Evolutionary conservation across 2,888 invertebrate species (phyloP).

Genomic region (Xiphydria camelus): DNA sequence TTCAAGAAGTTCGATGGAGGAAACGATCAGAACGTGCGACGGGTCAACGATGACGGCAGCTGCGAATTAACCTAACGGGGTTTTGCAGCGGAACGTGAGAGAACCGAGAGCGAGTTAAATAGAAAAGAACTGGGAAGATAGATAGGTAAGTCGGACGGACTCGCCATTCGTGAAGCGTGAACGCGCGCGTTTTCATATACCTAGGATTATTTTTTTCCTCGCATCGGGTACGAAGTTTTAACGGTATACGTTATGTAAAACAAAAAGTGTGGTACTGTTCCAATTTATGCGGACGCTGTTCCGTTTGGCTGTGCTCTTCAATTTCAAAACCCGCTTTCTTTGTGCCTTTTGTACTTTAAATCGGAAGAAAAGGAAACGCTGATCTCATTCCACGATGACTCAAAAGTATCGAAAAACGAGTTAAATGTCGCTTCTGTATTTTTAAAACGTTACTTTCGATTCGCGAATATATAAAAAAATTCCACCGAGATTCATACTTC

Average conservation of each 20-base stretch:
- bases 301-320: too few species aligned
- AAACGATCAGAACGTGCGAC: constrained; percentile 21
- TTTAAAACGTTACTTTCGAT: too few species aligned
- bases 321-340: too few species aligned
- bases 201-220: too few species aligned
- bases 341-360: too few species aligned
- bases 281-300: neutral
- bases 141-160: neutral
- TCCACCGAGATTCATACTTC: too few species aligned
- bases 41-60: constrained; percentile 24
- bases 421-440: too few species aligned
- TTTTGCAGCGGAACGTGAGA: constrained; percentile 8
- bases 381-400: too few species aligned
- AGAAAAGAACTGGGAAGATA: neutral
- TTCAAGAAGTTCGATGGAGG: constrained; percentile 25
- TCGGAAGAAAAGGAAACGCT: too few species aligned
- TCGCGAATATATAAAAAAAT: too few species aligned
- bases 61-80: constrained; percentile 23
- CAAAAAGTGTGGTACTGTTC: neutral
- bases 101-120: neutral
- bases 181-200: constrained; percentile 2
- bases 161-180: constrained; percentile 1
- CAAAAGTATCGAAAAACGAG: too few species aligned
- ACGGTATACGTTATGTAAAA: neutral
- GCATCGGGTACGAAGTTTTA: neutral